Conservation (phyloP, 2,797 vertebrate genomes). For the Clarias platycephalus region DNA sequence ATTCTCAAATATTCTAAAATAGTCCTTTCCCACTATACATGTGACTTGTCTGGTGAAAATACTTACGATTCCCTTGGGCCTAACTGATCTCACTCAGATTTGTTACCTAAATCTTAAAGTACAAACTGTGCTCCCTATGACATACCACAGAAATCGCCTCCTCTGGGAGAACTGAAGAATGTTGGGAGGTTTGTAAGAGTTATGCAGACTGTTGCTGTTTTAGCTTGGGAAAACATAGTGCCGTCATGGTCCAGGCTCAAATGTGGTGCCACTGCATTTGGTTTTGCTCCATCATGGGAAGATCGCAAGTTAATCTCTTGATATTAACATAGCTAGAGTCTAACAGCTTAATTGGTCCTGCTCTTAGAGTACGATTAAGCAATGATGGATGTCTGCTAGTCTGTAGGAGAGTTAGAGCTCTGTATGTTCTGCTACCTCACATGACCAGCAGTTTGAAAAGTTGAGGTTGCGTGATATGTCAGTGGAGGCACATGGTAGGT, state of each 20-base stretch:
- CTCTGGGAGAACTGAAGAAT: not conserved
- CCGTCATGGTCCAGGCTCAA: constrained; percentile 55
- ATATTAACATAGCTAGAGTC: not conserved
- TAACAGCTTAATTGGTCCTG: not conserved
- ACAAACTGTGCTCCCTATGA: not conserved
- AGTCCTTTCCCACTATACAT: not conserved
- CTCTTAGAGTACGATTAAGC: not conserved
- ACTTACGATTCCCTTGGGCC: not conserved
- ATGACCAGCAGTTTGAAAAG: not conserved
- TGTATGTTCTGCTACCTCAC: not conserved
- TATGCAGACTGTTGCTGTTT: not conserved
- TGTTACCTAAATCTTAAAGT: not conserved
- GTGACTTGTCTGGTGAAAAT: not conserved
- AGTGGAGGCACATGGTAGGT: not conserved
- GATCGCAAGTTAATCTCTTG: not conserved
- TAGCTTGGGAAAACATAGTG: not conserved
- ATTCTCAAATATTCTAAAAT: not conserved
- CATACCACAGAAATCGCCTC: not conserved
- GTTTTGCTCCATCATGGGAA: not conserved
- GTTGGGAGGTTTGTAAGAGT: not conserved
- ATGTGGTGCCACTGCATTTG: not conserved
- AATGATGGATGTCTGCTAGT: not conserved
- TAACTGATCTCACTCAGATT: constrained; percentile 52
- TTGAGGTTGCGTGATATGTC: not conserved
- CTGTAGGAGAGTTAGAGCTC: not conserved